These are phyloP conservation scores for Acipenser transmontanus DNA, from an alignment of 2,797 vertebrate genomes.

Conservation along the genomic window DNA sequence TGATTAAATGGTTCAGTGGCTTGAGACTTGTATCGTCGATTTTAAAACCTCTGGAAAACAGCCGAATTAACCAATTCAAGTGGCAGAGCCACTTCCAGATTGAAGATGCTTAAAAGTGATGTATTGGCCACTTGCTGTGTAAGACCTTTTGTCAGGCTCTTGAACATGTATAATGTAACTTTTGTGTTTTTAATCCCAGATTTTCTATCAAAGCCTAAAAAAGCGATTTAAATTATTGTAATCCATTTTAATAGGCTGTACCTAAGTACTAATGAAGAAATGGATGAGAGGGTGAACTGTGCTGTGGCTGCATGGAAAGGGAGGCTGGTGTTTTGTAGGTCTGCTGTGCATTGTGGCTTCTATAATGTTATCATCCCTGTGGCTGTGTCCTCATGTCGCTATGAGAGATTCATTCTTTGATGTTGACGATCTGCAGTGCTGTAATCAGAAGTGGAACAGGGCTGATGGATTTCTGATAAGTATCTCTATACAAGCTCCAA, in stretches of 20 bases:
- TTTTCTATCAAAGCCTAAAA: slow-evolving; percentile 42
- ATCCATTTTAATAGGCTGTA: slow-evolving; percentile 49
- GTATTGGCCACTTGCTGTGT: background rate
- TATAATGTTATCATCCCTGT: slow-evolving; percentile 65
- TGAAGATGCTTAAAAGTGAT: slow-evolving; percentile 1
- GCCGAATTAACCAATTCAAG: background rate
- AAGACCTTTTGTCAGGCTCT: slow-evolving; percentile 19
- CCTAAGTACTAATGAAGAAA: slow-evolving; percentile 45
- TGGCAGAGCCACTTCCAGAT: slow-evolving; percentile 2
- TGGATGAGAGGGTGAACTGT: slow-evolving; percentile 32
- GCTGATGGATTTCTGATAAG: slow-evolving; percentile 67
- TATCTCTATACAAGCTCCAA: slow-evolving; percentile 62
- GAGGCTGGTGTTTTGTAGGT: slow-evolving; percentile 53
- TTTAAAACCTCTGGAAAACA: background rate
- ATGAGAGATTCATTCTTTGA: slow-evolving; percentile 48
- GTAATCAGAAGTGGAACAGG: slow-evolving; percentile 45
- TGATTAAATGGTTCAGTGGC: background rate
- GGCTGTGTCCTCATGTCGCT: slow-evolving; percentile 57
- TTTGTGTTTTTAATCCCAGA: slow-evolving; percentile 33
- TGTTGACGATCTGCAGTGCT: slow-evolving; percentile 30
- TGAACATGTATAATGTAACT: slow-evolving; percentile 22
- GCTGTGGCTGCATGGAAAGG: slow-evolving; percentile 16
- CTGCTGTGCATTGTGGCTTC: slow-evolving; percentile 56
- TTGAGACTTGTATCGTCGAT: background rate
- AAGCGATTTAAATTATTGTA: slow-evolving; percentile 51